Base-by-base conservation (phyloP, 1,140 invertebrate genomes). In the Drosophila sp. region DNA sequence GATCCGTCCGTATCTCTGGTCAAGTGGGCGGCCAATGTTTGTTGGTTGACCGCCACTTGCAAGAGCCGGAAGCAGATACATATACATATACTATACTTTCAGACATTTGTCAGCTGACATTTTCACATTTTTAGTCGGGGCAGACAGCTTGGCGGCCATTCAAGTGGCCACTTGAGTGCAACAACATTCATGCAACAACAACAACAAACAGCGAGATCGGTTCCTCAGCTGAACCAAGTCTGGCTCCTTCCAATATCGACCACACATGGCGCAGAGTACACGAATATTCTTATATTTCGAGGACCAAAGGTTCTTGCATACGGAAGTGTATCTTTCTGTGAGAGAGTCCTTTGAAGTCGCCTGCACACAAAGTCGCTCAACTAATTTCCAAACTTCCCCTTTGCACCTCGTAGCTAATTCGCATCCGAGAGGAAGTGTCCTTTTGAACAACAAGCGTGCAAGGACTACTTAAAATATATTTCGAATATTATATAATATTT, bases 131-230 rank as follows among this genome's bases (percentile, higher is more conserved):
- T 21, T 9, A 14, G 46, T 13, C 64, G 13, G 11, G 38, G 34
- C 76, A 89, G 83, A 89, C 83, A 72, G 72, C 46, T 76, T 86
- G 86, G 81, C 87, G 77, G 81, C 70, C 32, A n/a, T n/a, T 89
- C 76, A 86, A 89, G 83, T 84, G 81, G 70, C 70, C 82, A 87
- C 78, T 86, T 81, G 50, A 78, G 14, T 25, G 9, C 29, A n/a
- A 34, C 40, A 41, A 34, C 43, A 45, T 54, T 43, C n/a, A n/a
- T n/a, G n/a, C n/a, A n/a, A n/a, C n/a, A n/a, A n/a, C 69, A 51
- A 80, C 45, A 80, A 80, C 78, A 80, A 80, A 80, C 72, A 41
- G 16, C 25, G 40, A n/a, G 32, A n/a, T 27, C 64, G 16, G 11
- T 21, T 21, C 8, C 34, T 32, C 27, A 11, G 43, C 13, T 43